phyloP scores from a whole-genome alignment of 2,888 invertebrate species.

The Lycocerus yunnanus region DNA sequence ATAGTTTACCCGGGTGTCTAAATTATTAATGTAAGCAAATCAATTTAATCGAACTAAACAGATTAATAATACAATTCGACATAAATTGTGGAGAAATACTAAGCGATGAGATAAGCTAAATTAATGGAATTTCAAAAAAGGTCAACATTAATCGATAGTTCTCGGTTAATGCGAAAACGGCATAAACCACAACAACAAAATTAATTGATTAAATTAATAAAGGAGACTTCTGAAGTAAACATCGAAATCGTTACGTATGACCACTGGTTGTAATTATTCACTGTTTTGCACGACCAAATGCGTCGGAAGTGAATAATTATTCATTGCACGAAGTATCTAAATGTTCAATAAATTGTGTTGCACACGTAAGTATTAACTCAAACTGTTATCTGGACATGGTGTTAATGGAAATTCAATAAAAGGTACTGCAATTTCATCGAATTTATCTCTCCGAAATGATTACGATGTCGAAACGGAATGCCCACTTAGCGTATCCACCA shows the following conservation, averaged over 20 bases:
- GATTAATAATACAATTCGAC: not conserved
- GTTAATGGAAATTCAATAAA: not conserved
- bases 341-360: conserved; percentile 2
- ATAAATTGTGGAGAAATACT: not conserved
- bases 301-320: conserved; percentile 12
- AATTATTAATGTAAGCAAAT: not conserved
- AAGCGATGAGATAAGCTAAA: not conserved
- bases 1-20: not conserved
- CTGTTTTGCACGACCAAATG: conserved; percentile 10
- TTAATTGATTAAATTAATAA: not conserved
- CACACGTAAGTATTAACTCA: not conserved
- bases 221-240: conserved; percentile 2
- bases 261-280: conserved; percentile 5
- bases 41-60: not conserved
- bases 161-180: not conserved
- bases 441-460: not conserved
- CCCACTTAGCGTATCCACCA: no score
- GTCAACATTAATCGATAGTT: not conserved
- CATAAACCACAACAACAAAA: not conserved
- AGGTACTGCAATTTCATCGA: not conserved
- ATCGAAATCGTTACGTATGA: not conserved
- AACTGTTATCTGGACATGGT: not conserved
- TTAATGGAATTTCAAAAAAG: not conserved
- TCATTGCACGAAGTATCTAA: conserved; percentile 6
- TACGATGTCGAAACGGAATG: no score